Base-by-base conservation (phyloP, 2,797 vertebrate species). In the Petrocephalus sullivani region DNA sequence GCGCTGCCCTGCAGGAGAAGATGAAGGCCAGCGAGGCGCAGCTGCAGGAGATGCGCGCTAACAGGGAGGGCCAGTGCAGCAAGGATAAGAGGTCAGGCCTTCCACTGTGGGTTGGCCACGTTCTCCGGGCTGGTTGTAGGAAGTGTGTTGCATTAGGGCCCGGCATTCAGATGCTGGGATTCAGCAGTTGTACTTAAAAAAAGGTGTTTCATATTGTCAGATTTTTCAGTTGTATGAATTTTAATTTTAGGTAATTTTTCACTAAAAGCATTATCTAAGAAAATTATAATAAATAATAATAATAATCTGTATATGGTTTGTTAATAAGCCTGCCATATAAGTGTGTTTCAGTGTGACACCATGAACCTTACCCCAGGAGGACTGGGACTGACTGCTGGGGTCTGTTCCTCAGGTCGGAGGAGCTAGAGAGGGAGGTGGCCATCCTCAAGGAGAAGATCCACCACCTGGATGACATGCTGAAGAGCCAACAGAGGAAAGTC, bases 401-500 rank as follows among this genome's bases (percentile, higher is more conserved):
- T 83, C 71, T 81, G 19, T 6, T 14, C 49, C 64, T 2, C 91
- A 99, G 98, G 91, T 94, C 94, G 2, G 92, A 92, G 14, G 91
- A 95, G 89, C 95, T 99, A 90, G 96, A 98, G 89, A 96, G 96
- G 90, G 96, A 97, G 88, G 94, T 97, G 86, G 95, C 96, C 0
- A n/a, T 83, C 12, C 91, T 97, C 88, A 96, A 96, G 90, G 96
- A 98, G 92, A 99, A 98, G 93, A 97, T 97, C 67, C 96, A 97
- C 85, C 97, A 98, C 57, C 92, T 99, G 33, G 97, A 98, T 0
- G 98, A 99, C 92, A 99, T 99, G 98, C 92, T 98, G 0, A 98
- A 97, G 91, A 96, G 97, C 91, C 98, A 99, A 90, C 98, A 99
- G 92, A 96, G 98, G 89, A 99, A 99, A 94, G 96, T 99, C 16